Base-by-base conservation (phyloP, 2,113 vertebrate species). In the Tricholaema leucomelas region DNA sequence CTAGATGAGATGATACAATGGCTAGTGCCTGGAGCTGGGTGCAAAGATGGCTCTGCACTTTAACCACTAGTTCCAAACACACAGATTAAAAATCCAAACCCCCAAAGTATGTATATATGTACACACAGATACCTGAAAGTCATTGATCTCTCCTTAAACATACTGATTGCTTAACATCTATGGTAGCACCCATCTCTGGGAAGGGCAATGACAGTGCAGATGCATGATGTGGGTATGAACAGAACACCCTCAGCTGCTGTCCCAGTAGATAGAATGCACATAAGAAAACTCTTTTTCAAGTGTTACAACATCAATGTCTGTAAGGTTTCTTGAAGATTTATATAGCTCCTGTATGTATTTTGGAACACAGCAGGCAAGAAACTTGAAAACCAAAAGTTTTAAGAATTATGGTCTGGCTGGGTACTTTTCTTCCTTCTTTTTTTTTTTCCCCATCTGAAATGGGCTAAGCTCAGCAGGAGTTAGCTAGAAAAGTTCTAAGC, bases 21-120 rank as follows among this genome's bases (percentile, higher is more conserved):
- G 63, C 24, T 38, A 14, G 15, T 31, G 66, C 10, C 8, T 8
- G 30, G 54, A 87, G 55, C 54, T 4, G 7, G 63, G 33, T n/a
- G 13, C 28, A 35, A 50, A 46, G 13, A 64, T 84, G 73, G 84
- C 73, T 70, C 40, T 60, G 88, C 73, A 81, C 23, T 86, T 93
- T 12, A 58, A 35, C 6, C 30, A 81, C 4, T 6, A 20, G 18
- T 20, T 69, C 60, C 63, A 83, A 82, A 13, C 35, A 24, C 3
- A 5, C 4, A 10, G 42, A 36, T 33, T 40, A 60, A 31, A 3
- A 31, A 21, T 24, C 17, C 8, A 3, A 52, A 60, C 3, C 5
- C 10, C 24, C 54, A 52, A 19, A 2, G 0, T 15, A 11, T 23
- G 3, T 9, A 11, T 14, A 36, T 15, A 28, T 15, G 23, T 5